These are phyloP conservation scores for Poeciliopsis paucimaculata DNA, from an alignment of 2,797 vertebrate species.

Conservation along the genomic window DNA sequence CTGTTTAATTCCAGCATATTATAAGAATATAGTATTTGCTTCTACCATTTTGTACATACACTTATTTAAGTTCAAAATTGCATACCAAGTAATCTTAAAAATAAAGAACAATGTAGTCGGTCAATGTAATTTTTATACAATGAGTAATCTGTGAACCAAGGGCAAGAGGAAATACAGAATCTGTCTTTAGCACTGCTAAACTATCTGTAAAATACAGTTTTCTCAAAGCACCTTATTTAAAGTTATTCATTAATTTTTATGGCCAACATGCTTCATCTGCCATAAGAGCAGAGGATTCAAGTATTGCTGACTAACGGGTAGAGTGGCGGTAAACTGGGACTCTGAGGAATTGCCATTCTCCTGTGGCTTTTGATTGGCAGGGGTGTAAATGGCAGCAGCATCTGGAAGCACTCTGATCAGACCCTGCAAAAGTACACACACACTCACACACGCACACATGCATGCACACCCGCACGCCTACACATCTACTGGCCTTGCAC, in stretches of 20 bases:
- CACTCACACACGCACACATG: neutral
- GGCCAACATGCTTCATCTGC: conserved; percentile 17
- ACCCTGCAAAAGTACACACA: conserved; percentile 43
- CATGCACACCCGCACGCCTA: neutral
- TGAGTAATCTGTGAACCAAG: neutral
- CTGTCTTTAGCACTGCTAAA: neutral
- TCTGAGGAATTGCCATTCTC: conserved; percentile 66
- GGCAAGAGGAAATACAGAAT: neutral
- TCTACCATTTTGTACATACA: neutral
- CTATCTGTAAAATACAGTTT: neutral
- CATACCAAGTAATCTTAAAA: neutral
- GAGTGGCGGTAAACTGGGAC: conserved; percentile 43
- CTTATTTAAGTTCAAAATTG: neutral
- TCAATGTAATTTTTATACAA: neutral
- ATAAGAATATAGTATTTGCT: neutral
- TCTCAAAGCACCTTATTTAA: neutral
- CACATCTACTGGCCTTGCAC: conserved; percentile 18
- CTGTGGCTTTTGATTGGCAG: conserved; percentile 74
- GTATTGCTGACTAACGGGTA: conserved; percentile 48
- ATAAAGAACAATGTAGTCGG: neutral
- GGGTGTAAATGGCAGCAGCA: conserved; percentile 74
- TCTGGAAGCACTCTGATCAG: conserved; percentile 69
- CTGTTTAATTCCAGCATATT: neutral
- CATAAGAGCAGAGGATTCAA: conserved; percentile 14
- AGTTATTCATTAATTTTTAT: neutral